Conservation (phyloP, 1,140 invertebrate genomes). For the Trypoxylus dichotomus region DNA sequence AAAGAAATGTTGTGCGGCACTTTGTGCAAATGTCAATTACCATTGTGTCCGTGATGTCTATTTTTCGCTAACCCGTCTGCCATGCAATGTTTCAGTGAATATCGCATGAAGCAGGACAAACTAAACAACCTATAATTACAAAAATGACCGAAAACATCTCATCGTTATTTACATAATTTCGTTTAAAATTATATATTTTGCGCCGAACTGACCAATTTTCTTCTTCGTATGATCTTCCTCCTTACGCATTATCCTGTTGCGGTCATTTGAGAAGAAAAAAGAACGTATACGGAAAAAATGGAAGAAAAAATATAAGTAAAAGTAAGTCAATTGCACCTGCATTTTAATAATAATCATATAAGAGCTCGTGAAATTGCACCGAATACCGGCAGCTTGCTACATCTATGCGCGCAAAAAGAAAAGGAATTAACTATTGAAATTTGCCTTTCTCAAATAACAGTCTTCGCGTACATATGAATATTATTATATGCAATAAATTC, state of each 20-base stretch:
- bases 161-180: slow-evolving; percentile 22
- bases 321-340: slow-evolving; percentile 24
- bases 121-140: slow-evolving; percentile 16
- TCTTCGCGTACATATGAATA: slow-evolving; percentile 6
- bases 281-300: not conserved
- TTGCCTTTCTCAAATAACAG: slow-evolving; percentile 24
- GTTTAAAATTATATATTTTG: slow-evolving; percentile 17
- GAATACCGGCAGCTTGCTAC: slow-evolving; percentile 1
- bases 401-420: slow-evolving; percentile 15
- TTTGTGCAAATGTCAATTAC: not conserved
- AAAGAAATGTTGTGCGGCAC: too few species aligned
- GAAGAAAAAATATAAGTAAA: not conserved
- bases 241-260: not conserved
- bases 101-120: not conserved
- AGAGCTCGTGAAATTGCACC: slow-evolving; percentile 8
- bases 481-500: slow-evolving; percentile 16
- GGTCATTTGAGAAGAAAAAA: not conserved
- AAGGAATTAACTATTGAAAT: slow-evolving; percentile 4
- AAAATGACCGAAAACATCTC: slow-evolving; percentile 11
- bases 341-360: slow-evolving; percentile 11
- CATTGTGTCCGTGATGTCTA: slow-evolving; percentile 1
- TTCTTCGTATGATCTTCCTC: not conserved
- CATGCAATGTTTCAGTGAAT: not conserved
- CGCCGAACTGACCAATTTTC: slow-evolving; percentile 11
- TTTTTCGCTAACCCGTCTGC: not conserved